Percentiles rank a stretch among this genome's conserved stretches.
Conservation (phyloP, 2,888 invertebrate genomes). For the Agrotis clavis region DNA sequence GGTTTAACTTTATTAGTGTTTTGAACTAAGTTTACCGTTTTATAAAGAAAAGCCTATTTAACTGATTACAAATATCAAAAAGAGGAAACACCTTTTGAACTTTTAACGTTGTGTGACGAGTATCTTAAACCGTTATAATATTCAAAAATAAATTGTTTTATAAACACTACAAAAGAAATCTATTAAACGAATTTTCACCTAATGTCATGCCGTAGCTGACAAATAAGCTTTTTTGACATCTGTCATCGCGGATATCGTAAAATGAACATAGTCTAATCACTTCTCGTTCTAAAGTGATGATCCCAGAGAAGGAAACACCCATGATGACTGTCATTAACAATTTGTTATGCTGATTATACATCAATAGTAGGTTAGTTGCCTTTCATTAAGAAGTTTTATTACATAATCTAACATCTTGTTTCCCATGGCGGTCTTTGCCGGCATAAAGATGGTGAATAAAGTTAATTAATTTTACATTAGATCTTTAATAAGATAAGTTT, state of each 20-base stretch:
- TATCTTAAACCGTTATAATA: no score
- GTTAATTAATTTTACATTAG: slow-evolving; percentile 11
- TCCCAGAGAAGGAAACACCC: slow-evolving; percentile 17
- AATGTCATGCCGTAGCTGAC: neutral
- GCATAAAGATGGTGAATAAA: neutral
- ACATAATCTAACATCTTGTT: slow-evolving; percentile 10
- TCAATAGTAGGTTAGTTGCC: slow-evolving; percentile 13
- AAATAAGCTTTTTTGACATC: neutral
- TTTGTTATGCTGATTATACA: slow-evolving; percentile 27
- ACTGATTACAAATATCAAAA: neutral
- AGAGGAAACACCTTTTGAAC: neutral
- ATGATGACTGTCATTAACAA: slow-evolving; percentile 31
- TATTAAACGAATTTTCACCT: no score
- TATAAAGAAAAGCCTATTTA: neutral
- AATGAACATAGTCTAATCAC: slow-evolving; percentile 11
- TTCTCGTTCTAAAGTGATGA: neutral
- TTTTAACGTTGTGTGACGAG: no score
- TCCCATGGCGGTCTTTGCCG: neutral
- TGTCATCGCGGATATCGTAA: neutral
- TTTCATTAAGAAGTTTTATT: slow-evolving; percentile 21
- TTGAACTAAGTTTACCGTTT: neutral
- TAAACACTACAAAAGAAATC: no score
- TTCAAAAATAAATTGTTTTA: no score
- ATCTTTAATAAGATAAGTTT: neutral
- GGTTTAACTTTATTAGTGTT: neutral